These are phyloP conservation scores for Rousettus leschenaultii DNA, from an alignment of 2,113 vertebrate species.

Conservation along the genomic window DNA sequence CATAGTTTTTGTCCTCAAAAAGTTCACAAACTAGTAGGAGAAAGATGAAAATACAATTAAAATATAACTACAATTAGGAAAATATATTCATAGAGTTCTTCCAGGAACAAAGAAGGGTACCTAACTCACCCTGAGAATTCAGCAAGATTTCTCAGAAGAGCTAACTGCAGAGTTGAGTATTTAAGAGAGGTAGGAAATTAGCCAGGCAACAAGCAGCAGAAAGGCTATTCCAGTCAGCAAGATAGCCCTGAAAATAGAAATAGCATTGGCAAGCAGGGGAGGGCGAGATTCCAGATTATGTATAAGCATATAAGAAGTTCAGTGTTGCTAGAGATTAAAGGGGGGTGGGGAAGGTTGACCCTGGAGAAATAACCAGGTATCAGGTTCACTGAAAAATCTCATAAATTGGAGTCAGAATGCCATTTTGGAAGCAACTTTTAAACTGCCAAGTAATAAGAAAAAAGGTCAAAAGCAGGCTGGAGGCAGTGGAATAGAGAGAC, in stretches of 20 bases:
- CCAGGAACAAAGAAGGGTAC: conserved; percentile 7
- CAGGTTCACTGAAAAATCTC: neutral
- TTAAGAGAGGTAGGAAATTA: conserved; percentile 54
- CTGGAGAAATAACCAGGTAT: conserved; percentile 29
- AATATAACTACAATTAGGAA: neutral
- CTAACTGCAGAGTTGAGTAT: neutral
- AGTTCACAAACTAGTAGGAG: neutral
- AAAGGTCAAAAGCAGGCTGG: neutral
- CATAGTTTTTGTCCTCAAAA: neutral
- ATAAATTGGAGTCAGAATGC: neutral
- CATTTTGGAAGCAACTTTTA: conserved; percentile 11
- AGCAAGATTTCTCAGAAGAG: neutral
- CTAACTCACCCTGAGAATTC: neutral
- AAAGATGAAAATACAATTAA: conserved; percentile 31
- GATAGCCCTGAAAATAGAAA: conserved; percentile 61
- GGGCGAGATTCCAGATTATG: conserved; percentile 50
- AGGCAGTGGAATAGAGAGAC: neutral
- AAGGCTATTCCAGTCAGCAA: conserved; percentile 60
- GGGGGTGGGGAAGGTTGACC: neutral
- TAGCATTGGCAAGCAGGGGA: conserved; percentile 36
- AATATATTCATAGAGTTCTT: neutral
- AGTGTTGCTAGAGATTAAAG: conserved; percentile 33
- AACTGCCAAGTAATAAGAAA: neutral
- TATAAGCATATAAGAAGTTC: conserved; percentile 61
- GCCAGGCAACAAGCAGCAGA: conserved; percentile 32